phyloP scores from a whole-genome alignment of 2,888 invertebrate species.

The Hypolimnas misippus region DNA sequence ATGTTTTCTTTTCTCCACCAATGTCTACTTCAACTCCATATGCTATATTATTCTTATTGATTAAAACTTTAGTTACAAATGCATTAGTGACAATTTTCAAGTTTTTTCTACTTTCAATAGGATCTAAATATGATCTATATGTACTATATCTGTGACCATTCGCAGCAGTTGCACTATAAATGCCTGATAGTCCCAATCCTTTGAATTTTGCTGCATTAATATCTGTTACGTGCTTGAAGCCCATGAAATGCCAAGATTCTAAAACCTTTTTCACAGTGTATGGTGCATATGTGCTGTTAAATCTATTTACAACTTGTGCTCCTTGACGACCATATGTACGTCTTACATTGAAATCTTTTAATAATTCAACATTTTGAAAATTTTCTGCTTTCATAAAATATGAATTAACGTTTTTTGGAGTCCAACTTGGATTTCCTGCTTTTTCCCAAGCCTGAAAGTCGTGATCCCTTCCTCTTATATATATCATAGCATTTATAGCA shows the following conservation, averaged over 20 bases:
- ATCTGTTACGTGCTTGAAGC: constrained; percentile 64
- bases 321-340: constrained; percentile 69
- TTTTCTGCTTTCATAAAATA: constrained; percentile 83
- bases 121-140: constrained; percentile 72
- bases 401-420: constrained; percentile 70
- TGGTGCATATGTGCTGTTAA: constrained; percentile 69
- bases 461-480: constrained; percentile 74
- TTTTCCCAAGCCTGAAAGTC: constrained; percentile 82
- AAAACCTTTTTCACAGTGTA: constrained; percentile 55
- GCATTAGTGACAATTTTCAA: constrained; percentile 76
- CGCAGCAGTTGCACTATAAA: constrained; percentile 70
- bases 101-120: constrained; percentile 44
- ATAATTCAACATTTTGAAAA: constrained; percentile 53
- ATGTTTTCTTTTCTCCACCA: constrained; percentile 43
- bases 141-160: constrained; percentile 76
- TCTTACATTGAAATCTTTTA: constrained; percentile 47
- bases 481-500: constrained; percentile 83
- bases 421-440: constrained; percentile 82
- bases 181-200: constrained; percentile 68
- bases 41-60: constrained; percentile 65
- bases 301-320: constrained; percentile 70
- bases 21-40: constrained; percentile 67
- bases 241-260: constrained; percentile 70
- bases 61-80: constrained; percentile 74
- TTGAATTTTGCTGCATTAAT: constrained; percentile 67